Base-by-base conservation (phyloP, 1,140 invertebrate genomes). In the Gryon sp. region DNA sequence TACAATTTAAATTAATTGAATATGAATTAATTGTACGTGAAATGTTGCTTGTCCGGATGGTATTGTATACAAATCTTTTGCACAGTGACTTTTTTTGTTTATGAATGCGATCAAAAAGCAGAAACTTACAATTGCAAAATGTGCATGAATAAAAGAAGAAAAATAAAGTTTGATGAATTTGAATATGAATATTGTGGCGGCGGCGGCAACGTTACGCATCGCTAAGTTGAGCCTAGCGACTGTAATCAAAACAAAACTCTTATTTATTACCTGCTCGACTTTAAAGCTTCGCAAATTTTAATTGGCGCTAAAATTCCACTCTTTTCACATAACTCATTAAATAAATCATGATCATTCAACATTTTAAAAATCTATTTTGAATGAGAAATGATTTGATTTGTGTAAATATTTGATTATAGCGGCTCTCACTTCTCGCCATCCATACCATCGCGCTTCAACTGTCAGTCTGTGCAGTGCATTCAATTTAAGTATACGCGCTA, bases 281-380 rank as follows among this genome's bases (percentile, higher is more conserved):
- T 83, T 9, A 86, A 62, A 22, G 80, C 77, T 5, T 82, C 78
- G 2, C 65, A 50, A 62, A 86, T 65, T 60, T 84, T 83, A 8
- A 65, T 46, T n/a, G 81, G 76, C 16, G 76, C 24, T 14, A 80
- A 40, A 48, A 86, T 79, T 2, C 76, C 77, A 5, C 78, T 57
- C 38, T 84, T 86, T 45, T 82, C 53, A 24, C 84, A 86, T 4
- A 86, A 57, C 19, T 83, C 79, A 34, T 70, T 16, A 26, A 84
- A 86, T 3, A 86, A 53, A 4, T 83, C 82, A 28, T 80, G 62
- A 75, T 86, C 84, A 26, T 83, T 75, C 15, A 84, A 48, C 84
- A 86, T 85, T 40, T 62, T 72, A 8, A n/a, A n/a, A n/a, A n/a
- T n/a, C n/a, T n/a, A n/a, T n/a, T n/a, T n/a, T n/a, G n/a, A n/a